phyloP scores from a whole-genome alignment of 1,140 invertebrate species.

The Melitaea cinxia region DNA sequence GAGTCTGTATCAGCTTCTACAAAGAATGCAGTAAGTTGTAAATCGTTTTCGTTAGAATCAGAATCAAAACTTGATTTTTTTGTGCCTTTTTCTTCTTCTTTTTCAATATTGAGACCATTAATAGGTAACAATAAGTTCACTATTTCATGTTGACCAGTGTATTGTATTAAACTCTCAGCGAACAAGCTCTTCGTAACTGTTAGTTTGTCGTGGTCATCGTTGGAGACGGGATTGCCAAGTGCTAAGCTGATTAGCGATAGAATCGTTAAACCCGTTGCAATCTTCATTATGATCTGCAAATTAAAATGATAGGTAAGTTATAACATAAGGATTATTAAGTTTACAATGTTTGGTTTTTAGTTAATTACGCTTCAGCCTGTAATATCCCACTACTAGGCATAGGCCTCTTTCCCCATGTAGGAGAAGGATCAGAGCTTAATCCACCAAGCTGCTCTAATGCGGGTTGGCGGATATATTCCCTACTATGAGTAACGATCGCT shows the following conservation, averaged over 20 bases:
- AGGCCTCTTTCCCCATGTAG: too few relatives aligned
- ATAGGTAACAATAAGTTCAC: conserved; percentile 57
- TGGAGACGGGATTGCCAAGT: conserved; percentile 35
- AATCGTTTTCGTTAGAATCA: conserved; percentile 16
- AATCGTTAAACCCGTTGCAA: conserved; percentile 6
- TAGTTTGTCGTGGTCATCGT: conserved; percentile 34
- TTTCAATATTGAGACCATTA: conserved; percentile 57
- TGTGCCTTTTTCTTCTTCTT: conserved; percentile 5
- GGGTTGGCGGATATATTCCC: too few relatives aligned
- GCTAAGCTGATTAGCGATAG: conserved; percentile 35
- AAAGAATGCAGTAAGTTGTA: conserved; percentile 47
- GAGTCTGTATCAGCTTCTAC: conserved; percentile 51
- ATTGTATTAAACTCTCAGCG: conserved; percentile 40
- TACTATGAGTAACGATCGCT: too few relatives aligned
- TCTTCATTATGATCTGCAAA: conserved; percentile 37
- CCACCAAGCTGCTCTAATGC: too few relatives aligned
- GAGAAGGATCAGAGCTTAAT: too few relatives aligned
- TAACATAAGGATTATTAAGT: too few relatives aligned
- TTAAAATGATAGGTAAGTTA: not conserved
- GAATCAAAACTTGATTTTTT: conserved; percentile 18
- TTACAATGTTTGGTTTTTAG: too few relatives aligned
- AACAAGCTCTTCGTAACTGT: conserved; percentile 46
- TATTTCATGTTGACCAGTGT: conserved; percentile 55
- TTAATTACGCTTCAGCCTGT: too few relatives aligned
- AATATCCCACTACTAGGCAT: too few relatives aligned